Conservation (phyloP, 2,797 vertebrate genomes). For the Acanthurus lineatus region DNA sequence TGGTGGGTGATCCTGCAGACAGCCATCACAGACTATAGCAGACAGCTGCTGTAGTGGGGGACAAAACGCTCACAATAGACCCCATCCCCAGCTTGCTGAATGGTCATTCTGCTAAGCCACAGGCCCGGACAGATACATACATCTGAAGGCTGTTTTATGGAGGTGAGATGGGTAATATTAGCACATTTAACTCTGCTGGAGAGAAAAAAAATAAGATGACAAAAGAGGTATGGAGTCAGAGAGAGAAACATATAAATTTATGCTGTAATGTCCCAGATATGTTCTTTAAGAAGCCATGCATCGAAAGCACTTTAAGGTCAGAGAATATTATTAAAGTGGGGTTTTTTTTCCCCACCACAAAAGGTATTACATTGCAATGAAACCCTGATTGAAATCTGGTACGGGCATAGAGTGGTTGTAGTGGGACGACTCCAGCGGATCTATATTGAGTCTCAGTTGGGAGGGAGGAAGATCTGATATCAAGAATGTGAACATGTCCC, state of each 20-base stretch:
- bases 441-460: slow-evolving; percentile 74
- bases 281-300: slow-evolving; percentile 23
- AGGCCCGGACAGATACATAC: slow-evolving; percentile 55
- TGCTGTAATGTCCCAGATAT: slow-evolving; percentile 18
- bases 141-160: slow-evolving; percentile 62
- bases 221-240: slow-evolving; percentile 16
- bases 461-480: slow-evolving; percentile 69
- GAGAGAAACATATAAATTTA: slow-evolving; percentile 25
- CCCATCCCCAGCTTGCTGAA: slow-evolving; percentile 44
- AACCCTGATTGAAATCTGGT: slow-evolving; percentile 71
- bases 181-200: slow-evolving; percentile 46
- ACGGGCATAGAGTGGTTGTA: slow-evolving; percentile 53
- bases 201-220: slow-evolving; percentile 39
- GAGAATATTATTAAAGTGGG: slow-evolving; percentile 49
- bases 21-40: slow-evolving; percentile 58
- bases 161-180: slow-evolving; percentile 61
- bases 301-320: slow-evolving; percentile 61
- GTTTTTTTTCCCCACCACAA: slow-evolving; percentile 20
- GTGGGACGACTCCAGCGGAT: slow-evolving; percentile 66
- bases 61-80: slow-evolving; percentile 55
- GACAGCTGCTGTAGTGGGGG: slow-evolving; percentile 55
- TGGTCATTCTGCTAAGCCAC: slow-evolving; percentile 66
- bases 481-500: slow-evolving; percentile 78
- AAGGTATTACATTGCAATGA: slow-evolving; percentile 70
- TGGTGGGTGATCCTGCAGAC: slow-evolving; percentile 64